Conservation (phyloP, 2,113 vertebrate genomes). For the Anhinga anhinga region DNA sequence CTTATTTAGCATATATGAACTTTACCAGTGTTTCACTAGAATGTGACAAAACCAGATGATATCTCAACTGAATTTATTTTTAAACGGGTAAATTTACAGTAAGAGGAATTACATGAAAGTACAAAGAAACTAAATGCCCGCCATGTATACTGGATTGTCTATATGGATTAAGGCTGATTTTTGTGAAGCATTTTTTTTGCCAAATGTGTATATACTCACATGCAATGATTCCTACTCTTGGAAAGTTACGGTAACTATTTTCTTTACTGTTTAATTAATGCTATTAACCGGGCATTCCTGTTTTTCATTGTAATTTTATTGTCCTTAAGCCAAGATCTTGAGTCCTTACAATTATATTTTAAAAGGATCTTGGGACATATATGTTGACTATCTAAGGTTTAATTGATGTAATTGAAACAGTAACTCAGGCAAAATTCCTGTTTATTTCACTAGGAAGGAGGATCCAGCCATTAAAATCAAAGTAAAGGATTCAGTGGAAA, state of each 20-base stretch:
- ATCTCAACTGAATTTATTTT: not conserved
- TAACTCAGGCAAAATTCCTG: not conserved
- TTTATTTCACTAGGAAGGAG: not conserved
- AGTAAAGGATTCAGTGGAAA: not conserved
- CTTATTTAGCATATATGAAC: not conserved
- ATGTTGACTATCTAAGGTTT: not conserved
- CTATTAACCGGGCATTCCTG: not conserved
- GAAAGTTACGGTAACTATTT: not conserved
- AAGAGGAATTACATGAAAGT: not conserved
- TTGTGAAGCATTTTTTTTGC: not conserved
- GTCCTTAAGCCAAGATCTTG: not conserved
- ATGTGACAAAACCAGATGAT: not conserved
- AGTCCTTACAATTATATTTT: not conserved
- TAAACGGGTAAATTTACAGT: not conserved
- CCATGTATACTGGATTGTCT: not conserved
- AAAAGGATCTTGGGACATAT: not conserved
- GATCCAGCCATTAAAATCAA: not conserved
- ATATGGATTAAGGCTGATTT: not conserved
- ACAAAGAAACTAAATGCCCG: not conserved
- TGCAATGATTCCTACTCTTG: not conserved
- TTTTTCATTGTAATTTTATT: not conserved
- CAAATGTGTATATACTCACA: not conserved
- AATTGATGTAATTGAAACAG: not conserved
- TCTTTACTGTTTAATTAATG: not conserved
- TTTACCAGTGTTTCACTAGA: not conserved